A percentile compares a stretch with the other conserved stretches of the same genome.
Evolutionary conservation across 2,113 vertebrate genomes (phyloP).

Genomic region (Coreoperca whiteheadi): DNA sequence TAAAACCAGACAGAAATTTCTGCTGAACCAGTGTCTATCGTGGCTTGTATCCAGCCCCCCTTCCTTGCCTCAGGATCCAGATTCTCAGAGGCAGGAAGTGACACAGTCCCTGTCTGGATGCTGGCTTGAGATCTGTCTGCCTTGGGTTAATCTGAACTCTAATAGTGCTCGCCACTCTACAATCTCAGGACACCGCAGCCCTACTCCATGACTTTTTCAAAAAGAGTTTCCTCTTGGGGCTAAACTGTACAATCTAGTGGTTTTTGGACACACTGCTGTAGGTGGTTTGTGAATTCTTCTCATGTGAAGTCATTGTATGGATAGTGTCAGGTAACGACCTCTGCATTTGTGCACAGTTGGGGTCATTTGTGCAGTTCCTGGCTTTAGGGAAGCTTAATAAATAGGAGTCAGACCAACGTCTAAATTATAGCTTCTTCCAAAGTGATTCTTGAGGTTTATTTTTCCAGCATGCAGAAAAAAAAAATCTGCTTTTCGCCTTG

Average conservation of each 20-base stretch:
- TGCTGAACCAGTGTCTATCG: conserved; percentile 47
- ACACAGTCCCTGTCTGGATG: conserved; percentile 51
- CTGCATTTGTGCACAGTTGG: conserved; percentile 56
- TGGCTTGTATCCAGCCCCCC: conserved; percentile 25
- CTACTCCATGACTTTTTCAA: conserved; percentile 41
- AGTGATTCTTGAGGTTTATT: conserved; percentile 68
- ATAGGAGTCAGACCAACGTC: conserved; percentile 55
- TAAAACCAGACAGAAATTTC: conserved; percentile 36
- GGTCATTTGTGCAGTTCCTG: conserved; percentile 44
- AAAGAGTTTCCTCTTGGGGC: conserved; percentile 43
- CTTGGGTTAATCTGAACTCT: conserved; percentile 49
- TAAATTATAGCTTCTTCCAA: conserved; percentile 70
- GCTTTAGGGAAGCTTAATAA: conserved; percentile 59
- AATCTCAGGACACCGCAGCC: conserved; percentile 28
- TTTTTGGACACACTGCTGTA: conserved; percentile 45
- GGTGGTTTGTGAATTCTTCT: conserved; percentile 70
- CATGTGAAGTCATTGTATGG: conserved; percentile 77
- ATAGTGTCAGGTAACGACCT: conserved; percentile 76
- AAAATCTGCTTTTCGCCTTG: conserved; percentile 6
- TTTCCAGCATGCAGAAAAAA: conserved; percentile 54
- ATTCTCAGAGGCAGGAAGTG: conserved; percentile 67
- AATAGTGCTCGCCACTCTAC: conserved; percentile 22
- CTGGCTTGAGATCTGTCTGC: conserved; percentile 55
- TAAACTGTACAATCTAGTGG: conserved; percentile 46
- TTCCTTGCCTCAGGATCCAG: conserved; percentile 32